phyloP scores from a whole-genome alignment of 2,797 vertebrate genomes.

The Lepilemur septentrionalis region DNA sequence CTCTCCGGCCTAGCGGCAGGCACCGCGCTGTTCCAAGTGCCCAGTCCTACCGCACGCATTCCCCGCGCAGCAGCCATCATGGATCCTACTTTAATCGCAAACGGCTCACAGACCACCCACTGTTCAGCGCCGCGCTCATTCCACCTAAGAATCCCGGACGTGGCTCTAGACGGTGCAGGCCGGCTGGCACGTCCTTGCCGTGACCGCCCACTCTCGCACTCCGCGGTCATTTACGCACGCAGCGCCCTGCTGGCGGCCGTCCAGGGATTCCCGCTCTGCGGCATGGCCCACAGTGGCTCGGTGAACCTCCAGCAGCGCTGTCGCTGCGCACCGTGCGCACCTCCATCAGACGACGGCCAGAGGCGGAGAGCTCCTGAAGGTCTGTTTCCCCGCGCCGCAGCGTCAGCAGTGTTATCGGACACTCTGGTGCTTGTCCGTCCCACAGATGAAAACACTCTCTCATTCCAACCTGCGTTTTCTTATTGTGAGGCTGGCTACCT shows the following conservation, averaged over 20 bases:
- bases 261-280: too few relatives aligned
- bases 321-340: too few relatives aligned
- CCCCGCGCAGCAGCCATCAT: not conserved
- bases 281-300: rapidly evolving
- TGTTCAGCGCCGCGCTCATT: not conserved
- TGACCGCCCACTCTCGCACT: rapidly evolving
- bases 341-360: not conserved
- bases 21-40: too few relatives aligned
- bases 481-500: not conserved
- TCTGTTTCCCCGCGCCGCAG: not conserved
- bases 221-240: not conserved
- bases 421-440: not conserved
- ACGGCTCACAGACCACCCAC: not conserved
- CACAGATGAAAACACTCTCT: not conserved
- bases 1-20: not conserved
- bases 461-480: not conserved
- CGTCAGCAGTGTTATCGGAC: too few relatives aligned
- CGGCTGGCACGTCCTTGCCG: not conserved
- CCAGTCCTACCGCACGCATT: not conserved
- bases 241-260: not conserved
- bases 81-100: not conserved
- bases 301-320: not conserved
- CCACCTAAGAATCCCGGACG: not conserved
- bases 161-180: rapidly evolving
- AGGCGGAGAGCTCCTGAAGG: not conserved